Conservation (phyloP, 1,140 invertebrate genomes). For the Drosophila lowei region DNA sequence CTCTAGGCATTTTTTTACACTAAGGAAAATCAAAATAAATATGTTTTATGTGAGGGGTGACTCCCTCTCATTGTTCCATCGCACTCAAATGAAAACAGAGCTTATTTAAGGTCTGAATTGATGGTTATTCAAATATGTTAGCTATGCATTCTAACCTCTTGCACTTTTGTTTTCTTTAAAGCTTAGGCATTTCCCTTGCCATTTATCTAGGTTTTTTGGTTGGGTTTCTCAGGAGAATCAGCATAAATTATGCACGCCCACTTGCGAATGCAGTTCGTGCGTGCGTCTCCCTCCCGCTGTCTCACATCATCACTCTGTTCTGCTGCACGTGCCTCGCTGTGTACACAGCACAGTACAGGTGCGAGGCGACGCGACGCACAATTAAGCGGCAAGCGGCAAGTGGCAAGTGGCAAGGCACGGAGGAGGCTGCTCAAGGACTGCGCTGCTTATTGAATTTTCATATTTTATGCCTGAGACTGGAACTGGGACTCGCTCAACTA, state of each 20-base stretch:
- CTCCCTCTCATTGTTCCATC: too few relatives aligned
- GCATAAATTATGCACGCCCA: slow-evolving; percentile 81
- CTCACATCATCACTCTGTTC: background rate
- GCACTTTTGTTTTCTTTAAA: slow-evolving; percentile 27
- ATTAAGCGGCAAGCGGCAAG: slow-evolving; percentile 64
- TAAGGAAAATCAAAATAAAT: too few relatives aligned
- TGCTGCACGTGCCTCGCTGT: slow-evolving; percentile 53
- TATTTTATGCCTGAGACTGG: slow-evolving; percentile 53
- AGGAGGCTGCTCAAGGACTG: slow-evolving; percentile 27
- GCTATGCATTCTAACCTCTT: slow-evolving; percentile 17
- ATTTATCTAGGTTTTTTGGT: slow-evolving; percentile 13
- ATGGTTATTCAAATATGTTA: slow-evolving; percentile 22
- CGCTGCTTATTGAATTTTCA: slow-evolving; percentile 72
- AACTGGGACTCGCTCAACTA: slow-evolving; percentile 52
- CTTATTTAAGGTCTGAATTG: background rate
- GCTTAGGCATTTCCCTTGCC: slow-evolving; percentile 12
- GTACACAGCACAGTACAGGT: slow-evolving; percentile 46
- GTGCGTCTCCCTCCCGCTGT: slow-evolving; percentile 26
- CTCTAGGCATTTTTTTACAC: too few relatives aligned
- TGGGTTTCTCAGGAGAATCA: slow-evolving; percentile 69
- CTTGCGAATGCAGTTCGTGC: slow-evolving; percentile 77
- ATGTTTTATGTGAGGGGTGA: too few relatives aligned
- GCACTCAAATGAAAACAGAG: background rate
- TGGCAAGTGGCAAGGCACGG: too few relatives aligned
- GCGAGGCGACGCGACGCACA: slow-evolving; percentile 61